Percentiles rank a stretch among this genome's conserved stretches.
phyloP scores from a whole-genome alignment of 2,113 vertebrate species.

The Hystrix brachyura region DNA sequence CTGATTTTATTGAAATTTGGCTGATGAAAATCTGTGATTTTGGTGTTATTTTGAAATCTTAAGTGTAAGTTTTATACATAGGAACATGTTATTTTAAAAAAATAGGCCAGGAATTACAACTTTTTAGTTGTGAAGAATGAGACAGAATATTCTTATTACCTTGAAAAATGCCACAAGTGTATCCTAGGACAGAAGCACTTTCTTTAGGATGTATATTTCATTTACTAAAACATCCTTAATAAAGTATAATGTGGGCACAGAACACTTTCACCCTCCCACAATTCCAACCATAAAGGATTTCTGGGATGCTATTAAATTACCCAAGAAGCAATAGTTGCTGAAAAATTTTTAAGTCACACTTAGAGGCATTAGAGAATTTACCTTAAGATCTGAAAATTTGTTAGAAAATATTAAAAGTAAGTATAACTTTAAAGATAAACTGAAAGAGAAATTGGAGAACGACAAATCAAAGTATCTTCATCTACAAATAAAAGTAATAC shows the following conservation, averaged over 20 bases:
- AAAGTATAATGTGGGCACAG: background rate
- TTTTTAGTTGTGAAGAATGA: conserved; percentile 4
- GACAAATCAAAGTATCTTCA: conserved; percentile 38
- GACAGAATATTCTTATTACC: background rate
- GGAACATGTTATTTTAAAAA: background rate
- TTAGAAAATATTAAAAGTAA: background rate
- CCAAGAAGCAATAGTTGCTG: background rate
- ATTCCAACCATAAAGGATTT: conserved; percentile 4
- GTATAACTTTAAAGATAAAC: conserved; percentile 32
- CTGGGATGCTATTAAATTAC: background rate
- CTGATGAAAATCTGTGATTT: background rate
- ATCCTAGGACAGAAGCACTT: background rate
- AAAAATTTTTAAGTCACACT: background rate
- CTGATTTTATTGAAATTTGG: conserved; percentile 18
- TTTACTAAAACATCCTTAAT: background rate
- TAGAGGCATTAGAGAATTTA: background rate
- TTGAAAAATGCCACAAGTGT: background rate
- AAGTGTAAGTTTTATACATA: background rate
- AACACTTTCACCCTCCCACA: background rate
- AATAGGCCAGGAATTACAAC: background rate
- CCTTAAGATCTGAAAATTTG: conserved; percentile 4
- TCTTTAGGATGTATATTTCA: background rate
- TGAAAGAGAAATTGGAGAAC: background rate
- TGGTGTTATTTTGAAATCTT: conserved; percentile 7
- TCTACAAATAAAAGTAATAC: background rate